Evolutionary conservation across 2,888 invertebrate genomes (phyloP), one percentile per base, ranked within the genome.

Genomic region (Molanna angustata): DNA sequence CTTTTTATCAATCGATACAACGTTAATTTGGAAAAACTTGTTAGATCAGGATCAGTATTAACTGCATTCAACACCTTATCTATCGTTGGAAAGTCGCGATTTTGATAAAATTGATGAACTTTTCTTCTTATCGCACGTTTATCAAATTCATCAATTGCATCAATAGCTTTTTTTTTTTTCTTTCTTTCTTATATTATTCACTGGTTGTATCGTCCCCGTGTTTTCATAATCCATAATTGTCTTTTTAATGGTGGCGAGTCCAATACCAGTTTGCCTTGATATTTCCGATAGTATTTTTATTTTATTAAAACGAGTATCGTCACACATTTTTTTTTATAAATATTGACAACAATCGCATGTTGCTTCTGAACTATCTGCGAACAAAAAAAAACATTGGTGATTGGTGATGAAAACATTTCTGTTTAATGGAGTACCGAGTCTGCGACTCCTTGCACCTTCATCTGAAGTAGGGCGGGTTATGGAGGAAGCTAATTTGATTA

Each of bases 101-200:
- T 33, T 3, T 6, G 14, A 33, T 33, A 33, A 11, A 33, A 33
- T 33, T 33, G 33, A 14, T 33, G 11, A 14, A 33, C 14, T 33
- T 33, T 33, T 33, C 33, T 33, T 11, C 33, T 33, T 13, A 33
- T 33, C 11, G 33, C 33, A 33, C 33, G 14, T 33, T 33, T 33
- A 11, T 33, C 33, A 33, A 33, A 33, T 4, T 33, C 11, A 11
- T 27, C 27, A 27, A 27, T 6, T 7, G 27, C 11, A 11, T 27
- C 27, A 7, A 27, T 27, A 27, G 11, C 11, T 27, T 6, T 27
- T 27, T 6, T 11, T 27, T 11, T 27, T 6, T 11, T 11, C 11
- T 27, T 27, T 27, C 11, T 27, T 7, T 6, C 27, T 27, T 7
- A 6, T 6, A 27, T 35, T 13, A 13, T 6, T 11, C 35, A 4